Conservation (phyloP, 2,797 vertebrate species). For the Danionella dracula region DNA sequence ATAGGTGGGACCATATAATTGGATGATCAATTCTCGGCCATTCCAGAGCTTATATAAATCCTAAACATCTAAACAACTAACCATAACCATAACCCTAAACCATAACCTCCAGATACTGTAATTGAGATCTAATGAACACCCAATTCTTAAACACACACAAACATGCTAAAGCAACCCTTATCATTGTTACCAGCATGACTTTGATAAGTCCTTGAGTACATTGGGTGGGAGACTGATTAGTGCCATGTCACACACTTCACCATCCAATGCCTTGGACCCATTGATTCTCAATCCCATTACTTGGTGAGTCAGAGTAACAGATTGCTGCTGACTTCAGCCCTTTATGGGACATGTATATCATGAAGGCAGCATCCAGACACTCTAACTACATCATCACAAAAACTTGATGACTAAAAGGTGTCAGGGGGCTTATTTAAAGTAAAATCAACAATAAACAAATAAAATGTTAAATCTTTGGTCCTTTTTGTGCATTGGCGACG, state of each 20-base stretch:
- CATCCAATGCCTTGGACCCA: constrained; percentile 63
- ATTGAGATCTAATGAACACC: background rate
- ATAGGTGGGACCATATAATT: too few relatives aligned
- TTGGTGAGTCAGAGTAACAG: constrained; percentile 43
- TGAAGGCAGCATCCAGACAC: constrained; percentile 31
- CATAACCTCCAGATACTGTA: background rate
- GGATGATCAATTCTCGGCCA: too few relatives aligned
- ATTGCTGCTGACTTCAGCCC: constrained; percentile 44
- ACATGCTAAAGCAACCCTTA: background rate
- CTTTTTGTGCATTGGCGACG: too few relatives aligned
- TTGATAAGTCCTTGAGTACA: constrained; percentile 38
- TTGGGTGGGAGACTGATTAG: constrained; percentile 49
- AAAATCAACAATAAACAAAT: too few relatives aligned
- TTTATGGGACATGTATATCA: constrained; percentile 54
- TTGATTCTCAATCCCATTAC: constrained; percentile 62
- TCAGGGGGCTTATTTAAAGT: too few relatives aligned
- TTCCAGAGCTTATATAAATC: too few relatives aligned
- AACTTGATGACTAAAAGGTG: too few relatives aligned
- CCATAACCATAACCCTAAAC: too few relatives aligned
- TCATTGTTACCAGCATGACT: constrained; percentile 20
- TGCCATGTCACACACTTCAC: constrained; percentile 31
- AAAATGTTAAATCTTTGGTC: too few relatives aligned
- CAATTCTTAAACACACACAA: background rate
- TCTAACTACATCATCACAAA: constrained; percentile 11
- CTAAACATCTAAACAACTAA: too few relatives aligned